phyloP scores from a whole-genome alignment of 2,888 invertebrate genomes.

The Pristionchus fissidentatus region DNA sequence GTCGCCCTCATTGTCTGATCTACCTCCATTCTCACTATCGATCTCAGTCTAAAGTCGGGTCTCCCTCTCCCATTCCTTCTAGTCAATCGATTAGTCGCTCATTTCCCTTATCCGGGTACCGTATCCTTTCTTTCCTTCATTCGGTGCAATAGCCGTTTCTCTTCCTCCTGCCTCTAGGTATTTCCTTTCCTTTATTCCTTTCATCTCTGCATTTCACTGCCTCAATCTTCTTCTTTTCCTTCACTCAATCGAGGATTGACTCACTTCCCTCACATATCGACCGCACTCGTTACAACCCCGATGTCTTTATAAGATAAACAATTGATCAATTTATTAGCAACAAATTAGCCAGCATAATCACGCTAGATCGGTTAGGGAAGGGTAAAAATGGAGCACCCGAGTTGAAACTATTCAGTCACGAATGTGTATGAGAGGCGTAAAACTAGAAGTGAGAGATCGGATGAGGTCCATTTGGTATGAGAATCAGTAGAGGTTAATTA shows the following conservation, averaged over 20 bases:
- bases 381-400: too few relatives aligned
- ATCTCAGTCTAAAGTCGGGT: background rate
- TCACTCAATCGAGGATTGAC: constrained; percentile 8
- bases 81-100: background rate
- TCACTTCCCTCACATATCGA: background rate
- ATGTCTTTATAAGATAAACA: background rate
- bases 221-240: background rate
- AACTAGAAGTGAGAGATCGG: background rate
- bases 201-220: constrained; percentile 20
- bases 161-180: background rate
- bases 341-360: background rate
- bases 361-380: too few relatives aligned
- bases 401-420: too few relatives aligned
- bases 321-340: background rate
- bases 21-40: background rate
- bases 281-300: background rate
- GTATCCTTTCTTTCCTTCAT: background rate
- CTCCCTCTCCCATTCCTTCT: background rate
- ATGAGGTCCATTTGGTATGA: too few relatives aligned
- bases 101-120: background rate
- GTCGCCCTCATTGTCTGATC: constrained; percentile 30
- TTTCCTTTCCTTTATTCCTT: background rate
- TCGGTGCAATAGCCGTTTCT: background rate
- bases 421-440: background rate
- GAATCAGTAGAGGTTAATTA: too few relatives aligned